Conservation (phyloP, 2,797 vertebrate genomes). For the Pangasius djambal region DNA sequence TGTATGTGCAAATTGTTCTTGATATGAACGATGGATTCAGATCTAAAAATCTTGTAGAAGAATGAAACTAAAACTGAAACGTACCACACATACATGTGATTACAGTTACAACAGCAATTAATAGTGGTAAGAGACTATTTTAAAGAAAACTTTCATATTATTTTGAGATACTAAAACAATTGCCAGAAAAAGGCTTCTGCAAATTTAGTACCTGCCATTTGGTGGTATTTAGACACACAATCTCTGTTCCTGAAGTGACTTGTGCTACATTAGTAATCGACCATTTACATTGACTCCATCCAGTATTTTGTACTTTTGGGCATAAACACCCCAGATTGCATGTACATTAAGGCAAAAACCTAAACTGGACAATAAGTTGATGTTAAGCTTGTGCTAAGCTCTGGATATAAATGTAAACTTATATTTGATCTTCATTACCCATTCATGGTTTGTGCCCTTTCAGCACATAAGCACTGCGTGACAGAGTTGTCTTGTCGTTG, state of each 20-base stretch:
- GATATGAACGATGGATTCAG: not conserved
- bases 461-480: not conserved
- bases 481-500: constrained; percentile 25
- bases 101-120: not conserved
- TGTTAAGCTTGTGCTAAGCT: not conserved
- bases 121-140: too few relatives aligned
- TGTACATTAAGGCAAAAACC: not conserved
- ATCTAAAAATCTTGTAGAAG: not conserved
- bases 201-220: not conserved
- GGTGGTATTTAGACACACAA: not conserved
- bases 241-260: not conserved
- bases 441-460: not conserved
- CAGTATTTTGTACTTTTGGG: too few relatives aligned
- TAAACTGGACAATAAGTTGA: not conserved
- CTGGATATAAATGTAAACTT: not conserved
- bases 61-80: not conserved
- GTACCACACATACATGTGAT: not conserved
- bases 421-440: not conserved
- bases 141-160: not conserved
- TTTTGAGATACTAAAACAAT: not conserved
- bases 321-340: not conserved
- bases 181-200: not conserved
- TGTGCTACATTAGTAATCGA: not conserved
- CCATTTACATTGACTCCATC: not conserved
- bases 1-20: not conserved